Conservation (phyloP, 2,797 vertebrate species). For the Limnodromus scolopaceus region DNA sequence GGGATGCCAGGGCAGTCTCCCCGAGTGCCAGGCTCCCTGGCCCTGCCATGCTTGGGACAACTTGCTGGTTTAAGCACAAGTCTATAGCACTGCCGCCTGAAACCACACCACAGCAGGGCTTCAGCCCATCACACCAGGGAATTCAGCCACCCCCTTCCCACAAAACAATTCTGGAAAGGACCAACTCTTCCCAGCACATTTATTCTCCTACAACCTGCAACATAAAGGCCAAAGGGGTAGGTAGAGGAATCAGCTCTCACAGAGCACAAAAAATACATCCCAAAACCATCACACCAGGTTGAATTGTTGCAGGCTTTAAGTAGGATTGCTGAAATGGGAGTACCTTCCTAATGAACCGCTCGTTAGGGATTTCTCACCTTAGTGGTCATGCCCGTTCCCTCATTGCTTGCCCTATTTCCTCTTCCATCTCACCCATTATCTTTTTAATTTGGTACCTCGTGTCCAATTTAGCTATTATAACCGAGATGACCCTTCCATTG, state of each 20-base stretch:
- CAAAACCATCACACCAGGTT: not conserved
- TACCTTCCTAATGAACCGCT: not conserved
- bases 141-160: not conserved
- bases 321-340: not conserved
- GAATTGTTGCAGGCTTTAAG: not conserved
- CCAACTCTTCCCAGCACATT: not conserved
- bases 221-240: not conserved
- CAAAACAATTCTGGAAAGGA: not conserved
- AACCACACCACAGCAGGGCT: not conserved
- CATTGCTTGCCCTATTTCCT: not conserved
- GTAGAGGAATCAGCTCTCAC: not conserved
- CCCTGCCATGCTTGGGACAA: fast-evolving
- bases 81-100: not conserved
- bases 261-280: not conserved
- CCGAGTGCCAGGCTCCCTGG: not conserved
- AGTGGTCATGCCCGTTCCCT: not conserved
- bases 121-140: fast-evolving
- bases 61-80: not conserved
- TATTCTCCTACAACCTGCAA: not conserved
- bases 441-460: not conserved
- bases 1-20: not conserved
- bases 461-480: not conserved
- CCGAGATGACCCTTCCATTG: not conserved
- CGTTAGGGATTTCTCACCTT: not conserved
- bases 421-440: not conserved